Conservation (phyloP, 1,140 invertebrate species). For the Notospermus geniculatus region DNA sequence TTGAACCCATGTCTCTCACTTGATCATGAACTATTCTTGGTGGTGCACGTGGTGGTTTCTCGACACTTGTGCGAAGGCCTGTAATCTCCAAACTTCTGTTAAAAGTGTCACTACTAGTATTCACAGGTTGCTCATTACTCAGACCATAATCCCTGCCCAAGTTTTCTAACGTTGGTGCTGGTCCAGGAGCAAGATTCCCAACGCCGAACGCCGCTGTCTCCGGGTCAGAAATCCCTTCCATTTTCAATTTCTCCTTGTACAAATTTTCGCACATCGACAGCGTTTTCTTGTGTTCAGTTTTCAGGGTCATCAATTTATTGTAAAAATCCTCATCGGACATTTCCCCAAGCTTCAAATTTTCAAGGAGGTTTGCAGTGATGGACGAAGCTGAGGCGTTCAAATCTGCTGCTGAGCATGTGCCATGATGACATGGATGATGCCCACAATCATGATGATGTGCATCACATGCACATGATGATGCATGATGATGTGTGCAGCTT, state of each 20-base stretch:
- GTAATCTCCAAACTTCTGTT: background rate
- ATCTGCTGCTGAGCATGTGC: too few species aligned
- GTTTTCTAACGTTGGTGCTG: too few species aligned
- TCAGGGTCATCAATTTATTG: constrained; percentile 43
- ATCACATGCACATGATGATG: too few species aligned
- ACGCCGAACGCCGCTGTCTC: background rate
- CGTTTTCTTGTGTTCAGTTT: constrained; percentile 51
- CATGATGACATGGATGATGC: too few species aligned
- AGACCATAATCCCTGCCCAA: too few species aligned
- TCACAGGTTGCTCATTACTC: background rate
- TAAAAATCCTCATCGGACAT: constrained; percentile 50
- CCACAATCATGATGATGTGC: too few species aligned
- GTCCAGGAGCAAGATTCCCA: too few species aligned
- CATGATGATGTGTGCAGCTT: too few species aligned
- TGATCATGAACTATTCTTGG: background rate
- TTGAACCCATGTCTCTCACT: background rate
- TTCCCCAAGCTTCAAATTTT: constrained; percentile 13
- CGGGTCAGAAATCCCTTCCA: constrained; percentile 11
- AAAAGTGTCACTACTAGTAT: background rate
- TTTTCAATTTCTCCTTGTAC: constrained; percentile 42
- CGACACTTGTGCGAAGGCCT: background rate
- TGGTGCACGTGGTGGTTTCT: background rate
- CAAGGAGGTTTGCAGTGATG: too few species aligned
- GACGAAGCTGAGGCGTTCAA: too few species aligned
- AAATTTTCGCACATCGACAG: constrained; percentile 45